Evolutionary conservation across 2,888 invertebrate species (phyloP).

Genomic region (Laspeyria flexula): DNA sequence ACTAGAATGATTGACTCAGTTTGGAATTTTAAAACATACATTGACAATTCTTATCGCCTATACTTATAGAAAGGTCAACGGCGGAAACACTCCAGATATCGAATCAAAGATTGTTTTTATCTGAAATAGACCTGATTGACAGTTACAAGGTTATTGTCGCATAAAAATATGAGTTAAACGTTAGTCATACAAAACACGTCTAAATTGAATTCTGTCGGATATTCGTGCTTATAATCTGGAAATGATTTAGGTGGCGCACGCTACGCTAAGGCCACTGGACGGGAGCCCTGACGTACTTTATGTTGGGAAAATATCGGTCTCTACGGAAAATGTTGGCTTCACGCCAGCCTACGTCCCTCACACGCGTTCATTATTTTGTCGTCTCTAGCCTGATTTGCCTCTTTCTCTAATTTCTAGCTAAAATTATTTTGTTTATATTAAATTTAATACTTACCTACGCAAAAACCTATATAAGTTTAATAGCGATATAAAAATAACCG

Average conservation of each 20-base stretch:
- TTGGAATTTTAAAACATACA: conserved; percentile 14
- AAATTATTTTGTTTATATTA: conserved; percentile 15
- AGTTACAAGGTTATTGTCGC: conserved; percentile 24
- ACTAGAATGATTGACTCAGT: background rate
- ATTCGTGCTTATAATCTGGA: conserved; percentile 62
- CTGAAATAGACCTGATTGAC: conserved; percentile 12
- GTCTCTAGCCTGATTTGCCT: conserved; percentile 28
- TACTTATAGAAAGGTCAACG: conserved; percentile 28
- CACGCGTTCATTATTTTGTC: conserved; percentile 55
- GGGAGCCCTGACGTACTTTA: conserved; percentile 60
- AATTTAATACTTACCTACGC: conserved; percentile 12
- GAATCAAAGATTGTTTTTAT: conserved; percentile 25
- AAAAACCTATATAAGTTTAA: conserved; percentile 4
- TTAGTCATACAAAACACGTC: conserved; percentile 12
- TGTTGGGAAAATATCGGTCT: conserved; percentile 73
- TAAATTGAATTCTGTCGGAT: conserved; percentile 46
- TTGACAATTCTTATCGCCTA: conserved; percentile 13
- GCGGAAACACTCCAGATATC: conserved; percentile 23
- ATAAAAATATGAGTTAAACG: conserved; percentile 19
- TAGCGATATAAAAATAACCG: conserved; percentile 24
- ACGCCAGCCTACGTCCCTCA: conserved; percentile 61
- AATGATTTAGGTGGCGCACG: conserved; percentile 57
- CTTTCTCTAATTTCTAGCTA: conserved; percentile 20
- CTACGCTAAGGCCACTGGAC: conserved; percentile 50
- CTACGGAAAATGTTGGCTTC: conserved; percentile 71